A percentile compares a stretch with the other conserved stretches of the same genome.
Conservation (phyloP, 2,113 vertebrate species). For the Perccottus glenii region DNA sequence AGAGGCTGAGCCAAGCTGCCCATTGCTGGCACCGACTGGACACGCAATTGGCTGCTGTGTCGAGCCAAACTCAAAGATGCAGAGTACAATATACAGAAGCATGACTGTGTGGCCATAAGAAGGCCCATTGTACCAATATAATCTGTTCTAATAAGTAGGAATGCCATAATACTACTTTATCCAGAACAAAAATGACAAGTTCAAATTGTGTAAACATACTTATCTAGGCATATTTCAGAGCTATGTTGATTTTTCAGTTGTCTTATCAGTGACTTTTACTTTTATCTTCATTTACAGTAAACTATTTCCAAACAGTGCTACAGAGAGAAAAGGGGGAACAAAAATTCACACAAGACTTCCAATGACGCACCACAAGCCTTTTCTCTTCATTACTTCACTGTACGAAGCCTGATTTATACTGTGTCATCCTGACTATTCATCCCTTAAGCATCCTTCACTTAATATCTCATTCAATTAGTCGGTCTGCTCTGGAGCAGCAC, state of each 20-base stretch:
- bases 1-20: constrained; percentile 34
- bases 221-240: too few relatives aligned
- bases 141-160: too few relatives aligned
- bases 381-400: neutral
- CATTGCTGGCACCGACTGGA: constrained; percentile 21
- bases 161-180: too few relatives aligned
- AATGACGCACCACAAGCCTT: neutral
- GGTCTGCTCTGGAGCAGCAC: constrained; percentile 5
- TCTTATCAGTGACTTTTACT: too few relatives aligned
- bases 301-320: neutral
- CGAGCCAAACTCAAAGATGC: neutral
- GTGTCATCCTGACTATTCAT: constrained; percentile 1
- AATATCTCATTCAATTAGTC: constrained; percentile 12
- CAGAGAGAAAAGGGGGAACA: neutral
- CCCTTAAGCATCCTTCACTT: neutral
- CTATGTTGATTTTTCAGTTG: too few relatives aligned
- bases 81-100: neutral
- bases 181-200: too few relatives aligned
- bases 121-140: neutral
- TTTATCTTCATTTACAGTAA: neutral
- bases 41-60: constrained; percentile 6
- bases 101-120: neutral
- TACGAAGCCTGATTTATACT: constrained; percentile 7
- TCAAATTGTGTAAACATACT: too few relatives aligned
- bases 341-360: neutral